A percentile compares a stretch with the other conserved stretches of the same genome.
These are phyloP conservation scores for Psilopsiagon aymara DNA, from an alignment of 2,113 vertebrate genomes.

Conservation along the genomic window DNA sequence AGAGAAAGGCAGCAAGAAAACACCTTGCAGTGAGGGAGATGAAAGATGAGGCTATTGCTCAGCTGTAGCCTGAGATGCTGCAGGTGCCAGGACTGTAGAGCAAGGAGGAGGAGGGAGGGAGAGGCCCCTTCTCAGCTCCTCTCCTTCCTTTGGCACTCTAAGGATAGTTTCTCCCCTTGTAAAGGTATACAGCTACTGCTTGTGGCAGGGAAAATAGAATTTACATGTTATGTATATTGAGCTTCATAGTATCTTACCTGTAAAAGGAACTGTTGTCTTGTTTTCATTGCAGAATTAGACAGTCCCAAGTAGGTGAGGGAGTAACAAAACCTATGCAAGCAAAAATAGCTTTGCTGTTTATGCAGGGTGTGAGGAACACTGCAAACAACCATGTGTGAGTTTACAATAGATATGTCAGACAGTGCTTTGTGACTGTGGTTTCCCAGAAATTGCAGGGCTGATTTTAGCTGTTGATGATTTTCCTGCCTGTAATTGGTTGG, in stretches of 20 bases:
- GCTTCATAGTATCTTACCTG: background rate
- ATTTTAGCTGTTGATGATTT: background rate
- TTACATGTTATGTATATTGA: background rate
- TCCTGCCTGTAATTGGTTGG: conserved; percentile 3
- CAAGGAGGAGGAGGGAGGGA: accelerated
- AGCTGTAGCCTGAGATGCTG: background rate
- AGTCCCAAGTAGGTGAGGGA: background rate
- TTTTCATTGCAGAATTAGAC: background rate
- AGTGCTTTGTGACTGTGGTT: background rate
- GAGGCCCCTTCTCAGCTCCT: background rate
- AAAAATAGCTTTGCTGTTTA: background rate
- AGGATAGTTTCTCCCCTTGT: background rate
- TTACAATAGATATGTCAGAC: background rate
- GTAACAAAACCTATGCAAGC: background rate
- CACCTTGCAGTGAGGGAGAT: background rate
- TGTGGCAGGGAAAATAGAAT: background rate
- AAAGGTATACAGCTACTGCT: background rate
- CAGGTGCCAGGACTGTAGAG: background rate
- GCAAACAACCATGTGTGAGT: background rate
- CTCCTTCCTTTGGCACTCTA: background rate
- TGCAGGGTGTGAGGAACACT: background rate
- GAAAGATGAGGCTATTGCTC: background rate
- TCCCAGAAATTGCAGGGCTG: background rate
- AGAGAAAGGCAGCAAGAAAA: background rate
- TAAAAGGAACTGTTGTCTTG: background rate